A percentile compares a stretch with the other conserved stretches of the same genome.
Conservation (phyloP, 1,140 invertebrate genomes). For the Macrostomum lignano region DNA sequence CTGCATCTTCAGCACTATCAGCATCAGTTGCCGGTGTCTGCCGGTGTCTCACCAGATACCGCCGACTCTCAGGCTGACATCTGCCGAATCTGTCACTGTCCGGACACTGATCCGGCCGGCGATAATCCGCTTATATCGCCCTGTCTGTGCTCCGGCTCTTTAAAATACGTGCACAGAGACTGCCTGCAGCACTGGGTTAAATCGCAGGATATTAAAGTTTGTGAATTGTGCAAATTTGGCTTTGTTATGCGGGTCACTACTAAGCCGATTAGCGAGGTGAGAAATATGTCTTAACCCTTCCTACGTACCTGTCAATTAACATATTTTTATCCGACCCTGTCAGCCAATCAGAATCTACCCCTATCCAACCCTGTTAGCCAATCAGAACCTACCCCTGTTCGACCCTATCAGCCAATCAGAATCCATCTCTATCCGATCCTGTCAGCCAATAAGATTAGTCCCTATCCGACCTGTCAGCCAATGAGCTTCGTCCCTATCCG, state of each 20-base stretch:
- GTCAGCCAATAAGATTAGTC: background rate
- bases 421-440: background rate
- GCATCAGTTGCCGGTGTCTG: too few species aligned
- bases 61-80: too few species aligned
- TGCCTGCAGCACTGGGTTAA: constrained; percentile 88
- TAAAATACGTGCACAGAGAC: constrained; percentile 59
- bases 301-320: constrained; percentile 5
- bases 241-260: constrained; percentile 84
- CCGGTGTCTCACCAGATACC: too few species aligned
- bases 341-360: background rate
- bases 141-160: constrained; percentile 39
- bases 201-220: constrained; percentile 62
- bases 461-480: too few species aligned
- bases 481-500: too few species aligned
- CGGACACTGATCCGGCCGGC: too few species aligned
- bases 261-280: constrained; percentile 67
- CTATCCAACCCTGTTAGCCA: background rate
- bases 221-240: constrained; percentile 80
- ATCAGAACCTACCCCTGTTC: background rate
- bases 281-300: constrained; percentile 9
- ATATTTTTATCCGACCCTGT: background rate
- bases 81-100: too few species aligned
- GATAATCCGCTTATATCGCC: too few species aligned
- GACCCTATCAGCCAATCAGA: background rate
- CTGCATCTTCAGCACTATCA: too few species aligned